A percentile compares a stretch with the other conserved stretches of the same genome.
phyloP scores from a whole-genome alignment of 2,888 invertebrate species.

The Trachelus iudaicus region DNA sequence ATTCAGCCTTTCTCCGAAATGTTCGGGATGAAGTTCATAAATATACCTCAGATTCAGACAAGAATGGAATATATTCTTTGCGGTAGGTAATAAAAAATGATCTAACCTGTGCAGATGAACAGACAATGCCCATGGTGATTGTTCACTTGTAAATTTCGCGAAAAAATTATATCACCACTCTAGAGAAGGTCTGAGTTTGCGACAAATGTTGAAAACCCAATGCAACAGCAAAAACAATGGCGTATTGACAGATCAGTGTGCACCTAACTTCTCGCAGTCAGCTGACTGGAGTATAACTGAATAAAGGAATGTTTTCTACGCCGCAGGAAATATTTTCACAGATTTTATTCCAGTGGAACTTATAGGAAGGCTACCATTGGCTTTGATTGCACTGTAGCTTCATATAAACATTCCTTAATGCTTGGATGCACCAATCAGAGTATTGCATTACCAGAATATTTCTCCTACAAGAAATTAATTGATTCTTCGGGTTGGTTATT shows the following conservation, averaged over 20 bases:
- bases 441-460: background rate
- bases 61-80: slow-evolving; percentile 8
- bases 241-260: slow-evolving; percentile 23
- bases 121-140: slow-evolving; percentile 53
- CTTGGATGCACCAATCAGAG: background rate
- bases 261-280: slow-evolving; percentile 34
- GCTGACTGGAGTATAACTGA: slow-evolving; percentile 28
- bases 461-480: background rate
- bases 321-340: background rate
- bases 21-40: background rate
- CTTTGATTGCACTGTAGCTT: background rate
- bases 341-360: background rate
- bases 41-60: background rate
- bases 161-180: background rate
- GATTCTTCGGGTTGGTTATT: background rate
- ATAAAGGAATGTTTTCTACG: background rate
- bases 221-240: slow-evolving; percentile 30
- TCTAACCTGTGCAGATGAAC: slow-evolving; percentile 58
- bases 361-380: background rate
- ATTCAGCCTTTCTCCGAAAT: background rate
- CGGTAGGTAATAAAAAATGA: slow-evolving; percentile 4
- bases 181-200: background rate
- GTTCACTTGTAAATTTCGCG: background rate
- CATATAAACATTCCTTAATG: background rate
- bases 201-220: background rate